A percentile compares a stretch with the other conserved stretches of the same genome.
Evolutionary conservation across 1,140 invertebrate genomes (phyloP).

Genomic region (Brachionus angularis): DNA sequence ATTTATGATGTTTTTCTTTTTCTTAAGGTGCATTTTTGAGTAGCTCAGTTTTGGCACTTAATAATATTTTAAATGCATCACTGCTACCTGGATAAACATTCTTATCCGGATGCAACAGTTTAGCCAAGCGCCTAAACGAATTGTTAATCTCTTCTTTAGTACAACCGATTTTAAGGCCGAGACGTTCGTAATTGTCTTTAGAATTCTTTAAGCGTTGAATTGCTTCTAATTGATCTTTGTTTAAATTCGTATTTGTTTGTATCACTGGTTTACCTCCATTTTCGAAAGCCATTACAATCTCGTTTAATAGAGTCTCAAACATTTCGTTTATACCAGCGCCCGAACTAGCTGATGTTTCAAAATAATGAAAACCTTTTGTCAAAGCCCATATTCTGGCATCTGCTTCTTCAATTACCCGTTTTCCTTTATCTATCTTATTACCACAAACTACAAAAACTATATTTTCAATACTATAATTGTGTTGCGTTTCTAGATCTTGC

Average conservation of each 20-base stretch:
- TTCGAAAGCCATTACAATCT: slow-evolving; percentile 52
- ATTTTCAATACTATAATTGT: slow-evolving; percentile 51
- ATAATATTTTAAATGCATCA: slow-evolving; percentile 61
- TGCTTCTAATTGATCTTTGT: slow-evolving; percentile 56
- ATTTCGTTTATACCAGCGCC: slow-evolving; percentile 22
- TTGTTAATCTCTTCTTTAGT: slow-evolving; percentile 60
- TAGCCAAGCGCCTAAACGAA: slow-evolving; percentile 58
- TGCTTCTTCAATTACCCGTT: slow-evolving; percentile 52
- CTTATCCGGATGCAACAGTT: slow-evolving; percentile 61
- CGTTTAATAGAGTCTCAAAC: slow-evolving; percentile 54
- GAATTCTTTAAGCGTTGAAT: slow-evolving; percentile 57
- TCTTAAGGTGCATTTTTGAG: no score
- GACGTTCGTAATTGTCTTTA: slow-evolving; percentile 54
- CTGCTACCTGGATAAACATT: slow-evolving; percentile 59
- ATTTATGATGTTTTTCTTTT: no score
- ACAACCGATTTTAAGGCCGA: slow-evolving; percentile 51
- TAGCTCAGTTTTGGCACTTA: slow-evolving; percentile 53
- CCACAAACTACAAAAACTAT: slow-evolving; percentile 55
- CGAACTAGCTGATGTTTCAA: slow-evolving; percentile 56
- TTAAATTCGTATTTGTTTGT: slow-evolving; percentile 54
- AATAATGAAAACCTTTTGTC: slow-evolving; percentile 56
- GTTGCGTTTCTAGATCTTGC: slow-evolving; percentile 50
- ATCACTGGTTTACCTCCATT: slow-evolving; percentile 53
- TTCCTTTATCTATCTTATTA: slow-evolving; percentile 50
- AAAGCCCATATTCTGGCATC: slow-evolving; percentile 57